A percentile compares a stretch with the other conserved stretches of the same genome.
Conservation (phyloP, 2,113 vertebrate species). For the Tor tambroides region DNA sequence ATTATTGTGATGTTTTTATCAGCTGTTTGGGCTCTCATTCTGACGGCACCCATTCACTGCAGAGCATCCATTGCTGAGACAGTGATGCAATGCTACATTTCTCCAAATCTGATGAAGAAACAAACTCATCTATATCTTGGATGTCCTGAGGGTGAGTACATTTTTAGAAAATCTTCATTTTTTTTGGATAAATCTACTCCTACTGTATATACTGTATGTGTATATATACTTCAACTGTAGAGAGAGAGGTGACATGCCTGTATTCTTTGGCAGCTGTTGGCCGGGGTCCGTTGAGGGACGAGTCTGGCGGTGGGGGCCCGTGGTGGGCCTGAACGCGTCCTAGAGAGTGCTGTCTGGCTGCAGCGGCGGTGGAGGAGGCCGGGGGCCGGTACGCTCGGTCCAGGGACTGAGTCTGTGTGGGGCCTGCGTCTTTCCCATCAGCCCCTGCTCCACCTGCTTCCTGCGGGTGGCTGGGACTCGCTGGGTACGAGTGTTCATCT, state of each 20-base stretch:
- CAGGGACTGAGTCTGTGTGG: constrained; percentile 76
- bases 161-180: too few species aligned
- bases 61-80: too few species aligned
- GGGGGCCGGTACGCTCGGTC: constrained; percentile 78
- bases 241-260: constrained; percentile 70
- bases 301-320: constrained; percentile 68
- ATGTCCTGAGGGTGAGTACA: too few species aligned
- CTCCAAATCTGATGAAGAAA: too few species aligned
- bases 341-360: constrained; percentile 82
- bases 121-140: too few species aligned
- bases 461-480: constrained; percentile 78
- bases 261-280: constrained; percentile 79
- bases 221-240: background rate
- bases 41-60: too few species aligned
- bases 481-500: constrained; percentile 79
- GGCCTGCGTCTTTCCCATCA: constrained; percentile 78
- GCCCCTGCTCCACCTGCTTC: constrained; percentile 65
- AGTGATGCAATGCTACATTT: too few species aligned
- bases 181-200: too few species aligned
- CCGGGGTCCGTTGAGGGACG: constrained; percentile 75
- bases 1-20: too few species aligned
- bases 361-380: constrained; percentile 41
- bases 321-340: constrained; percentile 80
- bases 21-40: too few species aligned
- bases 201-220: too few species aligned